These are phyloP conservation scores for Echiichthys vipera DNA, from an alignment of 2,797 vertebrate genomes.

Conservation along the genomic window DNA sequence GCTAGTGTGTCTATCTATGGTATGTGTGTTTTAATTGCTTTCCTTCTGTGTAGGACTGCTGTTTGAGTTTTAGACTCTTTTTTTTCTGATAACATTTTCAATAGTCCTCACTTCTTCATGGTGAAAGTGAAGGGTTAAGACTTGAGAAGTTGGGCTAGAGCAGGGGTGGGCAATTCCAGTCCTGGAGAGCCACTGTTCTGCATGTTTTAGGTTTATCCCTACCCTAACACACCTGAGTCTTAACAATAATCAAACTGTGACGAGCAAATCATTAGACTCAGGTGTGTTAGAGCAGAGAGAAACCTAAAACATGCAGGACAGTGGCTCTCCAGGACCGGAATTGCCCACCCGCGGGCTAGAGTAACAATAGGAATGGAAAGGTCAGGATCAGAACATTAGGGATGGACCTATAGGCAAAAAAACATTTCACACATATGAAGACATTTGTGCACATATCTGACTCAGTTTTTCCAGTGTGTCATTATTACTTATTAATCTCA, in stretches of 20 bases:
- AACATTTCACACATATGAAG: neutral
- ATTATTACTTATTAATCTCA: neutral
- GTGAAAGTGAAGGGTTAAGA: neutral
- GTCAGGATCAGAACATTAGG: neutral
- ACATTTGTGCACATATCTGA: neutral
- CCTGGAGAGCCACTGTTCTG: too few relatives aligned
- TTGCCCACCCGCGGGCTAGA: too few relatives aligned
- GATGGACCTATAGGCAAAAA: neutral
- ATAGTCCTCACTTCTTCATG: neutral
- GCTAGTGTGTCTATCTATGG: neutral
- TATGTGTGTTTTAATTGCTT: slow-evolving; percentile 4
- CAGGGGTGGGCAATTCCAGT: too few relatives aligned
- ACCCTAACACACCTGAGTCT: too few relatives aligned
- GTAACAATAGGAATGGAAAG: neutral
- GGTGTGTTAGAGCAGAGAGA: too few relatives aligned
- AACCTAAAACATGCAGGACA: too few relatives aligned
- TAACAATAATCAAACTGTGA: too few relatives aligned
- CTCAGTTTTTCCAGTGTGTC: slow-evolving; percentile 11
- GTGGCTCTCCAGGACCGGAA: too few relatives aligned
- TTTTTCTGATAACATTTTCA: neutral
- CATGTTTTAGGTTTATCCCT: too few relatives aligned
- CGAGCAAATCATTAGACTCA: too few relatives aligned
- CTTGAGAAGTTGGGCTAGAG: neutral
- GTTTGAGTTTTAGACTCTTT: neutral
- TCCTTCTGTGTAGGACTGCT: neutral